phyloP scores from a whole-genome alignment of 1,140 invertebrate species.

The Gyrodactylus bullatarudis region DNA sequence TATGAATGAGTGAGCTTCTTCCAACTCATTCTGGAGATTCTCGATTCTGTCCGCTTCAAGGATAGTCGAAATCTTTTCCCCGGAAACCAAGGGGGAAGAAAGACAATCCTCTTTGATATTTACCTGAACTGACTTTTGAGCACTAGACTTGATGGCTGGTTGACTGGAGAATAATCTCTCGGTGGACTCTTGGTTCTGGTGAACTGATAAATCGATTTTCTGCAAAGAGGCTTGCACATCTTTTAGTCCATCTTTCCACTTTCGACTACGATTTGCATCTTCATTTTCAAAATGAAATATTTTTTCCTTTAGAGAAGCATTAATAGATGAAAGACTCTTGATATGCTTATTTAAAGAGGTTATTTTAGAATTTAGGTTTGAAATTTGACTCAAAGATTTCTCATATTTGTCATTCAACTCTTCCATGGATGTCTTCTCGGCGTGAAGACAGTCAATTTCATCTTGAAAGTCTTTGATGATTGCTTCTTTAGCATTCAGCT shows the following conservation, averaged over 20 bases:
- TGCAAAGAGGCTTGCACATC: background rate
- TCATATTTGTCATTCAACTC: background rate
- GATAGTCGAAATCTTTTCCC: background rate
- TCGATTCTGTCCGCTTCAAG: background rate
- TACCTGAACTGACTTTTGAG: too few relatives aligned
- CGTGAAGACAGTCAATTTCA: background rate
- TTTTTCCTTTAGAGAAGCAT: background rate
- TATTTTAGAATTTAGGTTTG: background rate
- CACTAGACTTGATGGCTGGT: background rate
- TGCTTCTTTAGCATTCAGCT: background rate
- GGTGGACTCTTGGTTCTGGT: background rate
- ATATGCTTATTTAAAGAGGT: background rate
- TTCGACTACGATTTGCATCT: background rate
- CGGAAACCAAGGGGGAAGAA: background rate
- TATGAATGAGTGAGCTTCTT: background rate
- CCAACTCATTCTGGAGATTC: background rate
- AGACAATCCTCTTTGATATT: background rate
- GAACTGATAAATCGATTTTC: background rate
- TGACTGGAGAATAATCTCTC: background rate
- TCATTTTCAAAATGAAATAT: background rate
- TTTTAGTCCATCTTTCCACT: background rate
- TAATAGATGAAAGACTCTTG: background rate
- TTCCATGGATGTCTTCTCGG: background rate
- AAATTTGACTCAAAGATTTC: background rate
- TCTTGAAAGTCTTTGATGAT: background rate